Base-by-base conservation (phyloP, 2,113 vertebrate species). In the Megaleporinus macrocephalus region DNA sequence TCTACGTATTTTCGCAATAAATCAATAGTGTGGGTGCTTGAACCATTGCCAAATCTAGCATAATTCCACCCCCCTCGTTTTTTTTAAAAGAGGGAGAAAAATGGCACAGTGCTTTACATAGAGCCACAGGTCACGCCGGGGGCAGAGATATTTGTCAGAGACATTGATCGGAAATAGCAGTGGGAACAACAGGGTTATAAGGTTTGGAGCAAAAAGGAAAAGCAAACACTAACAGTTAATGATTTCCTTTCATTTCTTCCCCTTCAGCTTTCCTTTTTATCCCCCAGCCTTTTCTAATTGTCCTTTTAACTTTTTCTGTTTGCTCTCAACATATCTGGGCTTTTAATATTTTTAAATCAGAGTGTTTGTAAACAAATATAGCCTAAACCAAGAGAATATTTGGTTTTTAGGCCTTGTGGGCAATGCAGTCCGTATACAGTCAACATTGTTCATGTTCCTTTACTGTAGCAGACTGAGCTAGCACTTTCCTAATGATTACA, bases 121-220 rank as follows among this genome's bases (percentile, higher is more conserved):
- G 1, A 61, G 18, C 26, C 26, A 73, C 41, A 80, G 87, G 84
- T 87, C 85, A 85, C 63, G 20, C 44, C 76, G 84, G 87, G 87
- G 89, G 89, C 83, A 85, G 82, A 69, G 80, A 86, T 85, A 87
- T 91, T 88, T 90, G 86, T 91, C 86, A 90, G 80, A 81, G 55
- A 79, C 89, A 93, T 92, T 90, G 91, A 93, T 92, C 87, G 84
- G 77, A 87, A 83, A 36, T 78, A 85, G 71, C 77, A 33, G 24
- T 70, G 61, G 82, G 84, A 84, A 89, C 85, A 81, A 81, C 83
- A 55, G 89, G 90, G 89, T 92, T 88, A 90, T 7, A 26, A 75
- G 84, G 86, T 85, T 55, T 68, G n/a, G n/a, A 63, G 62, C 24
- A 36, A 83, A 84, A 93, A 92, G 87, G 85, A 88, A 87, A 86